A percentile compares a stretch with the other conserved stretches of the same genome.
Evolutionary conservation across 2,797 vertebrate species (phyloP).

Genomic region (Microctenopoma lineatum): DNA sequence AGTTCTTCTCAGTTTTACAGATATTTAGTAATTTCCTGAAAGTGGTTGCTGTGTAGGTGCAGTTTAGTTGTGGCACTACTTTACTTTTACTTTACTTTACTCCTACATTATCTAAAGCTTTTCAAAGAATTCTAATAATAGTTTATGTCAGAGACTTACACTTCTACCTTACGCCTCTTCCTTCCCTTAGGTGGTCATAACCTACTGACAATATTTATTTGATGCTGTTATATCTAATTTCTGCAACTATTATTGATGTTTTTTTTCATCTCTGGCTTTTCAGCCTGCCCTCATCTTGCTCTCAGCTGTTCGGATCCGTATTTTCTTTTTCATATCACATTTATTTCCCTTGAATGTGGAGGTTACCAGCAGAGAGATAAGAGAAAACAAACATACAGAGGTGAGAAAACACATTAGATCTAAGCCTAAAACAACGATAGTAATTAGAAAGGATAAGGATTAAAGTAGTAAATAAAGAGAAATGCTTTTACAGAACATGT

Average conservation of each 20-base stretch:
- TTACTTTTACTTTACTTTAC: too few species aligned
- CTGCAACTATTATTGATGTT: constrained; percentile 10
- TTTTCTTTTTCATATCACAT: neutral
- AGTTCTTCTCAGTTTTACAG: constrained; percentile 1
- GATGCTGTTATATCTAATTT: constrained; percentile 7
- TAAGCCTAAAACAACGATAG: constrained; percentile 9
- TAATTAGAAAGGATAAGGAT: neutral
- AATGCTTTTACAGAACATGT: constrained; percentile 8
- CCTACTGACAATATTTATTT: constrained; percentile 13
- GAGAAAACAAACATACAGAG: neutral
- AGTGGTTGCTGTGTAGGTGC: neutral
- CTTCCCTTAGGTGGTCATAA: constrained; percentile 16
- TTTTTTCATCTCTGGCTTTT: constrained; percentile 23
- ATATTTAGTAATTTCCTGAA: constrained; percentile 14
- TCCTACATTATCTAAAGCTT: neutral
- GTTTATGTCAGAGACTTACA: neutral
- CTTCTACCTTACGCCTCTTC: neutral
- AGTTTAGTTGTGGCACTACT: too few species aligned
- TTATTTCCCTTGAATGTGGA: neutral
- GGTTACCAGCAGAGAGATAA: neutral
- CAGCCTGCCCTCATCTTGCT: constrained; percentile 19
- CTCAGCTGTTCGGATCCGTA: constrained; percentile 6
- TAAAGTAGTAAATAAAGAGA: neutral
- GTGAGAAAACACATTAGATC: neutral
- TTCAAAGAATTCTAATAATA: neutral